Base-by-base conservation (phyloP, 2,797 vertebrate species). In the Enteromius afrohamiltoni region DNA sequence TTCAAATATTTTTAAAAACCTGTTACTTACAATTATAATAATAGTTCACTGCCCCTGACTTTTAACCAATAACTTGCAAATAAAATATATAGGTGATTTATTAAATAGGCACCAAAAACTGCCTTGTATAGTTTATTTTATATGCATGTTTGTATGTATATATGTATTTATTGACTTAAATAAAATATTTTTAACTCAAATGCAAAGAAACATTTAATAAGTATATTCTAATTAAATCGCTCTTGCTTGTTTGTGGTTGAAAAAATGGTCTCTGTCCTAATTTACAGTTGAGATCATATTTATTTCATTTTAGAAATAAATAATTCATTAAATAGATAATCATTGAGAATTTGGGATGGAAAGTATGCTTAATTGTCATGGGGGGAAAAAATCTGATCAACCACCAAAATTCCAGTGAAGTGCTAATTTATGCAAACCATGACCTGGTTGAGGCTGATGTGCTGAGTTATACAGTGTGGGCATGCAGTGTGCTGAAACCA, bases 401-500 rank as follows among this genome's bases (percentile, higher is more conserved):
- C 17, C 31, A 4, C 10, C 11, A n/a, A 42, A 69, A 6, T 69
- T 69, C 37, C 37, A 3, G 21, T 23, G 4, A 13, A 58, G 21
- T 17, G 7, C 21, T 58, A 23, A 10, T n/a, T 75, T 34, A 47
- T 42, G 37, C 2, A 45, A 47, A 51, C 40, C 21, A 13, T 14
- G n/a, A 26, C 42, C 26, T n/a, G 58, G 45, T 82, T 75, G 67
- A 40, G 60, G 29, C 60, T 51, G 55, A 73, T 4, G 5, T 49
- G 26, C 26, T 74, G 55, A 71, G 26, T 60, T 2, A 9, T 51
- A n/a, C 45, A 14, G 9, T 49, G 69, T 79, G 77, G 45, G 64
- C 64, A 67, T 10, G 3, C 64, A 23, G 34, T 70, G 49, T 49
- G 60, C 80, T 82, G 60, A 75, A 71, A 45, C 34, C 45, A 49